phyloP scores from a whole-genome alignment of 2,113 vertebrate genomes.

The Gobius niger region DNA sequence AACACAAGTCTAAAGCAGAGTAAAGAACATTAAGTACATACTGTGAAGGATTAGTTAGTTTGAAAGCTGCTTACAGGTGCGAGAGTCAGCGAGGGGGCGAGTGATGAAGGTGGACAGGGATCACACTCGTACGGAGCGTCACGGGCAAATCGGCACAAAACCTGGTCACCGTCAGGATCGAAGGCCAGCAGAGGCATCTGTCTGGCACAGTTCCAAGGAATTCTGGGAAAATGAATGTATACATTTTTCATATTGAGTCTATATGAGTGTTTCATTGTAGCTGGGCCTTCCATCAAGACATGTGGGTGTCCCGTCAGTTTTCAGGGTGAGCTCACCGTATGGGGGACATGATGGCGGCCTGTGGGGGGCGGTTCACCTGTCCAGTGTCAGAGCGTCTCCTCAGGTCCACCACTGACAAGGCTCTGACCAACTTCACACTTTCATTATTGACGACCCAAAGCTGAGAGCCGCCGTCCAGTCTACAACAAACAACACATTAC shows the following conservation, averaged over 20 bases:
- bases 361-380: too few species aligned
- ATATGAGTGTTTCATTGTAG: not conserved
- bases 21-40: too few species aligned
- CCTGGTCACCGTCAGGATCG: not conserved
- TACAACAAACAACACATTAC: not conserved
- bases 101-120: too few species aligned
- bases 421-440: not conserved
- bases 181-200: not conserved
- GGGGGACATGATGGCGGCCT: too few species aligned
- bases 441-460: not conserved
- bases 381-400: not conserved
- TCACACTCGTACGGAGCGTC: too few species aligned
- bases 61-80: too few species aligned
- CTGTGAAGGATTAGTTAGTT: too few species aligned
- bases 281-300: not conserved
- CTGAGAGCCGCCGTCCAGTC: not conserved
- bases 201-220: not conserved
- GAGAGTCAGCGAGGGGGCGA: too few species aligned
- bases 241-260: not conserved
- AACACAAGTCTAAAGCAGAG: too few species aligned
- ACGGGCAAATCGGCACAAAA: not conserved
- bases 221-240: not conserved
- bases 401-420: not conserved
- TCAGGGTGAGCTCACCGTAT: not conserved
- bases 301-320: not conserved